Base-by-base conservation (phyloP, 2,113 vertebrate species). In the Erinaceus europaeus region DNA sequence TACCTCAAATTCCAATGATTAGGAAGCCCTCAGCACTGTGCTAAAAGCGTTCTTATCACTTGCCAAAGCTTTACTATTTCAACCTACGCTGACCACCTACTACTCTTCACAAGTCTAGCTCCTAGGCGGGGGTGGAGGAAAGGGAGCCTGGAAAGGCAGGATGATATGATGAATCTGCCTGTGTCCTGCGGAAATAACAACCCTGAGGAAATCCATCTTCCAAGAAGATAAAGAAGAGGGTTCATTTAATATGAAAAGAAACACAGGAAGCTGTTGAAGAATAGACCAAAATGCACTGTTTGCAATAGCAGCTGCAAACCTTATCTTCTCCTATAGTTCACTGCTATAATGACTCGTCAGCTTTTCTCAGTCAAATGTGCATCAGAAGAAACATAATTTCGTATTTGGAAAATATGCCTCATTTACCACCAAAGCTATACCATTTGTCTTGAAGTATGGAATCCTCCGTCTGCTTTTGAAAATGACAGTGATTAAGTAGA, bases 401-500 rank as follows among this genome's bases (percentile, higher is more conserved):
- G 74, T 90, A 76, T 95, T 96, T 95, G 91, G 48, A 95, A 94
- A 95, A 94, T 96, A 94, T 38, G 93, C 92, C 91, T 95, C 89
- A 90, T 93, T 96, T 95, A 82, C 78, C 42, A 57, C 75, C 74
- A 88, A 95, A 94, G 90, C 83, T 67, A 53, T 50, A 69, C 44
- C 79, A 79, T 94, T 95, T 92, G 84, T 86, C 93, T 32, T 94
- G 77, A 96, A 96, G 90, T 84, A 92, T 91, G 88, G 78, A 96
- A 94, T 88, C 94, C 88, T 90, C 85, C 84, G 79, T 85, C 83
- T 85, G 91, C 92, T 92, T 76, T 97, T 95, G 94, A 80, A 92
- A 96, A 95, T 69, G 27, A 93, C 36, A 72, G 94, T 89, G 96
- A 96, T 96, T 94, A 95, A 92, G 86, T 3, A 95, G 95, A 86